phyloP scores from a whole-genome alignment of 2,888 invertebrate species.

The Tricholauxania praeusta region DNA sequence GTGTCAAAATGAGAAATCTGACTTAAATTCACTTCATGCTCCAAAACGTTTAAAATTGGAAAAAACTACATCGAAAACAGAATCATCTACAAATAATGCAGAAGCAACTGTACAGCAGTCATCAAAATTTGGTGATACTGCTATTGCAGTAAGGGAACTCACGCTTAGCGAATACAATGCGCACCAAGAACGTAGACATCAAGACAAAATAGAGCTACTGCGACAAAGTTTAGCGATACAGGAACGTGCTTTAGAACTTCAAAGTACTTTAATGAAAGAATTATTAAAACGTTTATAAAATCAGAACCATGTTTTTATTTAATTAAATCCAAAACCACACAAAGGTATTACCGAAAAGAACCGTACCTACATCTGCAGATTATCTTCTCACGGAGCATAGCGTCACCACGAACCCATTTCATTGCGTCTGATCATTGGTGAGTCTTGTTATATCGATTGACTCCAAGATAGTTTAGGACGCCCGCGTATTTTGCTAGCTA shows the following conservation, averaged over 20 bases:
- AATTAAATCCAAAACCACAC: too few relatives aligned
- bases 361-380: too few relatives aligned
- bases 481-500: too few relatives aligned
- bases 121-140: neutral
- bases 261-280: slow-evolving; percentile 43
- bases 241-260: slow-evolving; percentile 42
- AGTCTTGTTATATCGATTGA: too few relatives aligned
- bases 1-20: slow-evolving; percentile 7
- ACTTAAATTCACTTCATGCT: neutral
- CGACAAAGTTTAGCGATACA: slow-evolving; percentile 43
- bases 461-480: too few relatives aligned
- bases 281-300: slow-evolving; percentile 46
- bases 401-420: too few relatives aligned
- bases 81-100: neutral
- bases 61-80: neutral
- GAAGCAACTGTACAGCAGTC: neutral
- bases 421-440: too few relatives aligned
- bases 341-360: too few relatives aligned
- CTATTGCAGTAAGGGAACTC: slow-evolving; percentile 24
- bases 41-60: slow-evolving; percentile 31
- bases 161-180: slow-evolving; percentile 44
- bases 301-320: too few relatives aligned
- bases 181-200: slow-evolving; percentile 48
- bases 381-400: too few relatives aligned
- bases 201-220: slow-evolving; percentile 46